Evolutionary conservation across 2,113 vertebrate species (phyloP), one percentile per base, ranked within the genome.

Genomic region (Callaeas wilsoni): DNA sequence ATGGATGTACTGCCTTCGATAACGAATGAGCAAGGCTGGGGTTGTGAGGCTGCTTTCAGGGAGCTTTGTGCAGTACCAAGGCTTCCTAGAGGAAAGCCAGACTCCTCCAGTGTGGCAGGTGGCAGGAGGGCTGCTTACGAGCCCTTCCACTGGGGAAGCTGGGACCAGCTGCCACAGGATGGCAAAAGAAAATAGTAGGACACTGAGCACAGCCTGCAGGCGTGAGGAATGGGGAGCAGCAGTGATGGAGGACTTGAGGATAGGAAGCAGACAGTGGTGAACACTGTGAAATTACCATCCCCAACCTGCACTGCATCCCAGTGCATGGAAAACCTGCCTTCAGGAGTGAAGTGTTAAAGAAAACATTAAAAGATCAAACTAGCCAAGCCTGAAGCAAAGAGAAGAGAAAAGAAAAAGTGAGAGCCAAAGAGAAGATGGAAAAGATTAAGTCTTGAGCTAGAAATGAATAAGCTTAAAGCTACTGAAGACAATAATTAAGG

Each of bases 191-290:
- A 67, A 41, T 12, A 33, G 35, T 2, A 71, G 71, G 67, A 47
- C 9, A 33, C 16, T 14, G 19, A 76, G 46, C 16, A 30, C 16
- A 82, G 62, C 15, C 42, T 27, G 49, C 7, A 26, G 29, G 65
- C 1, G 0, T 12, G 33, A 7, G 4, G 44, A 75, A 87, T 0
- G 0, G 26, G 35, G 22, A 81, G 37, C 23, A 74, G 39, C 39
- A 83, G 55, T 7, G 59, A 55, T 17, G 10, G 50, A 89, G 17
- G 35, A 39, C 23, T 56, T 53, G 13, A 30, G 13, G 5, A n/a
- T 55, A 21, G 19, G 55, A 63, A 62, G 26, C 29, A 92, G 46
- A 56, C 6, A 68, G 30, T 17, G 39, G 22, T 2, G 7, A 76
- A 79, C 30, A 17, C 35, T 29, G 21, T 78, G 79, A 86, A 92